Conservation (phyloP, 2,113 vertebrate species). For the Bothrops jararaca region DNA sequence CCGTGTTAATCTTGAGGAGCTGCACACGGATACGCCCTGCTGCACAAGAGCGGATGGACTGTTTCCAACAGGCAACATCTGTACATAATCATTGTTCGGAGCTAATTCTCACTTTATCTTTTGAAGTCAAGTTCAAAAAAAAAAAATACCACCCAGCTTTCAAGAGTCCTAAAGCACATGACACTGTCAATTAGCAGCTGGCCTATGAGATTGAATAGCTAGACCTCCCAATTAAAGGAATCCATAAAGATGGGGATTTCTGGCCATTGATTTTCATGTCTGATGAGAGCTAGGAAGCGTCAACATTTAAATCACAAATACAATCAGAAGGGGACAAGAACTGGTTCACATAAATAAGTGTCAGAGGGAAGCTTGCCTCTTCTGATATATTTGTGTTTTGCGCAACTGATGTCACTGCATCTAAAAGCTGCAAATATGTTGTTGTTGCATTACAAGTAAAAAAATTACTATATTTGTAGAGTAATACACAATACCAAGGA, state of each 20-base stretch:
- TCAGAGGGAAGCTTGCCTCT: neutral
- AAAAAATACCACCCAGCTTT: neutral
- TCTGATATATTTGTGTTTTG: neutral
- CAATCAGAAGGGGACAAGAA: neutral
- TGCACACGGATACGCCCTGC: neutral
- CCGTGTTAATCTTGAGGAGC: conserved; percentile 6
- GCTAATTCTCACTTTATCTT: neutral
- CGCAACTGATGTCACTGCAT: neutral
- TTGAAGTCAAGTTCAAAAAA: neutral
- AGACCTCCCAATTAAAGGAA: neutral
- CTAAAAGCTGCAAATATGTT: neutral
- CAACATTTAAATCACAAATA: neutral
- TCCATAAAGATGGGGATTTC: neutral
- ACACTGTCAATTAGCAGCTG: neutral
- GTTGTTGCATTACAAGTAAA: neutral
- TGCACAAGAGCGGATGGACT: neutral
- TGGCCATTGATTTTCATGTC: neutral
- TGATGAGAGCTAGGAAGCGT: neutral
- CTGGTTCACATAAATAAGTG: neutral
- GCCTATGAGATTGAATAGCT: neutral
- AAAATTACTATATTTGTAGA: neutral
- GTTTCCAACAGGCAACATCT: neutral
- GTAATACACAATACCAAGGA: neutral
- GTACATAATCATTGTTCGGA: neutral
- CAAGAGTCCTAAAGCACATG: neutral